Base-by-base conservation (phyloP, 2,888 invertebrate species). In the Eustalomyia histrio region DNA sequence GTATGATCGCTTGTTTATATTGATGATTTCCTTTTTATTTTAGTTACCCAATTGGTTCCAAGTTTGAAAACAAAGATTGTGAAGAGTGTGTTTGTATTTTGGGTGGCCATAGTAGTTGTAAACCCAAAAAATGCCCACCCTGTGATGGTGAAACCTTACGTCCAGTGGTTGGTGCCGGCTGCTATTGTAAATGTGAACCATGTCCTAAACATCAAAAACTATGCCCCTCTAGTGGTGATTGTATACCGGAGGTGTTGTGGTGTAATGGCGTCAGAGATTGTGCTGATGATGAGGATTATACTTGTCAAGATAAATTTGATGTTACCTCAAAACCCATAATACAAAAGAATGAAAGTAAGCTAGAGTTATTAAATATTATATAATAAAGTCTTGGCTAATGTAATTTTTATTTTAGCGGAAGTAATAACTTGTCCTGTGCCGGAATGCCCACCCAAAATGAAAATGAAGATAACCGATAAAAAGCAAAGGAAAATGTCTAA, bases 251-350 rank as follows among this genome's bases (percentile, higher is more conserved):
- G 50, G 90, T 92, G 0, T 91, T 92, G 12, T 97, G 97, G 96
- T 97, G 97, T 87, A 94, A 97, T 87, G 96, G 96, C 0, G 91
- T 95, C 0, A 92, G 93, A 82, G 95, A 97, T 89, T 97, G 97
- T 85, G 94, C 95, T 0, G 96, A 97, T 86, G 97, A 97, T 88
- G 97, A 97, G 90, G 89, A 90, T 12, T 90, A 93, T 2, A 91
- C 93, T 75, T 97, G 97, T 85, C 86, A 61, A 6, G 84, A 88
- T 47, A 83, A 84, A 1, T 86, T 88, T 18, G 83, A 84, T 0
- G 85, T 89, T 0, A 76, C 83, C n/a, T 86, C 82, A 5, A 86
- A 86, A 17, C 80, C 83, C 0, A 84, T 89, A 1, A 84, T 85
- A 0, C 89, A 85, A 24, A 83, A 83, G 29, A 88, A 86, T 58